Base-by-base conservation (phyloP, 2,797 vertebrate species). In the Megaceryle alcyon region DNA sequence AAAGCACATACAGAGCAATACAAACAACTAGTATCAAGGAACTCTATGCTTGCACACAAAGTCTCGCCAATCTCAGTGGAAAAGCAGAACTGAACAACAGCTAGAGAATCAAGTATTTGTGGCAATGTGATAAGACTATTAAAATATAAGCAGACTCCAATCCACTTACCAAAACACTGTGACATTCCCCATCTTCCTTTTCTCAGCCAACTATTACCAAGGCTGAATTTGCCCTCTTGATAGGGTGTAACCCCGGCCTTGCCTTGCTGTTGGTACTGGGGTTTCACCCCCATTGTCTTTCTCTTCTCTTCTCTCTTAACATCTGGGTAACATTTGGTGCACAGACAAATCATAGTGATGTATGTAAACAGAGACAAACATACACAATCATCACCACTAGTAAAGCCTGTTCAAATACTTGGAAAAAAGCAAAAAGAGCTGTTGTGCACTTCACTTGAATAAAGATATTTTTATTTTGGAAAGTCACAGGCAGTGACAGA, bases 321-420 rank as follows among this genome's bases (percentile, higher is more conserved):
- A 33, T 64, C 82, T 94, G 54, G 65, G 65, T 94, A 90, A 79
- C 70, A 51, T 51, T 60, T 88, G 46, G 65, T 88, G 84, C 89
- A 91, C 61, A 87, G 87, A 65, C 46, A 93, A 89, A 82, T 33
- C 43, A 88, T 8, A 80, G 70, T 56, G 28, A 88, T 76, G 68
- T 68, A 90, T 39, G 35, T 60, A 82, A 88, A 91, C 86, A 94
- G 44, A 92, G 51, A 96, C 75, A 95, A 94, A 96, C n/a, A 72
- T 12, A 93, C 49, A 92, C 54, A 64, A 28, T 48, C 83, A 86
- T 68, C 89, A 92, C 88, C 71, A 82, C 70, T 66, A 88, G 73
- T 20, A 96, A 92, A 90, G 73, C 22, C 64, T 88, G 60, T 41
- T 60, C 41, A 90, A 90, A 83, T 31, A 90, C 43, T 68, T 60